These are phyloP conservation scores for Pseudochaenichthys georgianus DNA, from an alignment of 2,797 vertebrate genomes.

Conservation along the genomic window DNA sequence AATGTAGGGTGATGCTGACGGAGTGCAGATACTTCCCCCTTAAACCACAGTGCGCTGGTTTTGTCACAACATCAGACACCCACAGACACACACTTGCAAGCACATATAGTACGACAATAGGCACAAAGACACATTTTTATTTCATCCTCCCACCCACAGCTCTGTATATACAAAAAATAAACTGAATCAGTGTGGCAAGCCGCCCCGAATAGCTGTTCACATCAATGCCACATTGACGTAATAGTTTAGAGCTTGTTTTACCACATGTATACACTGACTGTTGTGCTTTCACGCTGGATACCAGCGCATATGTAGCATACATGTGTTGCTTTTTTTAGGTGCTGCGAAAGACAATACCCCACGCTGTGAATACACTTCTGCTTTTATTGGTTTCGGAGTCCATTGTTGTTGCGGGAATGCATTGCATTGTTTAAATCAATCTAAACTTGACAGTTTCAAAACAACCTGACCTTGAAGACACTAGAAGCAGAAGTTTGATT, in stretches of 20 bases:
- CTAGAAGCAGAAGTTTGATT: neutral
- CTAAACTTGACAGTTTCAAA: neutral
- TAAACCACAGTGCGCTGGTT: conserved; percentile 69
- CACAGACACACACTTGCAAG: conserved; percentile 38
- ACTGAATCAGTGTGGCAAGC: conserved; percentile 34
- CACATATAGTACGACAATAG: conserved; percentile 8
- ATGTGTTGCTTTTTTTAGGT: neutral
- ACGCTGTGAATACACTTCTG: neutral
- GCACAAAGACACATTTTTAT: conserved; percentile 43
- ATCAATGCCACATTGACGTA: conserved; percentile 57
- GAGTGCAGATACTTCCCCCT: conserved; percentile 20
- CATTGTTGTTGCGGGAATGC: neutral
- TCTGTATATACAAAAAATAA: conserved; percentile 34
- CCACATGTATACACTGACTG: conserved; percentile 49
- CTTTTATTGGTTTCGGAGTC: conserved; percentile 2
- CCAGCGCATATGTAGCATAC: neutral
- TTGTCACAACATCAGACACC: conserved; percentile 63
- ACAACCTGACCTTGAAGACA: conserved; percentile 9
- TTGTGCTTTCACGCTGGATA: conserved; percentile 33
- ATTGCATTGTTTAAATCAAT: conserved; percentile 2
- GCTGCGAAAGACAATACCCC: conserved; percentile 2
- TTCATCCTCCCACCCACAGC: conserved; percentile 50
- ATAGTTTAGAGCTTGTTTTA: conserved; percentile 37
- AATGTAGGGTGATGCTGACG: too few species aligned
- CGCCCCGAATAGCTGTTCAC: conserved; percentile 32